Percentiles rank a stretch among this genome's conserved stretches.
Conservation (phyloP, 2,113 vertebrate genomes). For the Limnothrissa miodon region DNA sequence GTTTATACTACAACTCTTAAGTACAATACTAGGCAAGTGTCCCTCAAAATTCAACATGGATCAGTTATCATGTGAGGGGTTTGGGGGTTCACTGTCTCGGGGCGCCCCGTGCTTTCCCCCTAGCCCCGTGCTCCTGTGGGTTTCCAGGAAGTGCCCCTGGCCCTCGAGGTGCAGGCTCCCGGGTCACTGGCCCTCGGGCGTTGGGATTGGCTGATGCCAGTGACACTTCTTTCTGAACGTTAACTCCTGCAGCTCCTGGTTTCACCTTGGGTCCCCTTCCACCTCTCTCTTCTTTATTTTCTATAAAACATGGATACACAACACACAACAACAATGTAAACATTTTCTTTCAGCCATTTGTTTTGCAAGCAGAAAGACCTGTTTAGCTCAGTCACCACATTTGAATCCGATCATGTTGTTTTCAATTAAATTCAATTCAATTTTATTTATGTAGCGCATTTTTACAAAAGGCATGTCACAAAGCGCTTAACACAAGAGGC, state of each 20-base stretch:
- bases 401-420: too few relatives aligned
- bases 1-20: not conserved
- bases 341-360: too few relatives aligned
- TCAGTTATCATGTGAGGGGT: not conserved
- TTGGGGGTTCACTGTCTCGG: conserved; percentile 32
- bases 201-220: conserved; percentile 58
- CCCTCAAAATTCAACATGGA: not conserved
- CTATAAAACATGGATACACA: not conserved
- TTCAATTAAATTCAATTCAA: too few relatives aligned
- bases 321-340: too few relatives aligned
- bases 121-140: conserved; percentile 35
- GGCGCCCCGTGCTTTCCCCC: conserved; percentile 56
- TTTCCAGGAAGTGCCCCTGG: conserved; percentile 52
- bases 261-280: conserved; percentile 55
- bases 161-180: conserved; percentile 47
- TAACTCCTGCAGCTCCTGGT: conserved; percentile 53
- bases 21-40: not conserved
- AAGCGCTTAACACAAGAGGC: too few relatives aligned
- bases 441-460: too few relatives aligned
- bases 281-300: not conserved
- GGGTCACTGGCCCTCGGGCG: conserved; percentile 56
- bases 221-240: conserved; percentile 65
- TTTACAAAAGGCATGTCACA: too few relatives aligned
- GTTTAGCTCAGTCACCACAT: too few relatives aligned
- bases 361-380: too few relatives aligned